A percentile compares a stretch with the other conserved stretches of the same genome.
phyloP scores from a whole-genome alignment of 2,113 vertebrate genomes.

The Chitala chitala region DNA sequence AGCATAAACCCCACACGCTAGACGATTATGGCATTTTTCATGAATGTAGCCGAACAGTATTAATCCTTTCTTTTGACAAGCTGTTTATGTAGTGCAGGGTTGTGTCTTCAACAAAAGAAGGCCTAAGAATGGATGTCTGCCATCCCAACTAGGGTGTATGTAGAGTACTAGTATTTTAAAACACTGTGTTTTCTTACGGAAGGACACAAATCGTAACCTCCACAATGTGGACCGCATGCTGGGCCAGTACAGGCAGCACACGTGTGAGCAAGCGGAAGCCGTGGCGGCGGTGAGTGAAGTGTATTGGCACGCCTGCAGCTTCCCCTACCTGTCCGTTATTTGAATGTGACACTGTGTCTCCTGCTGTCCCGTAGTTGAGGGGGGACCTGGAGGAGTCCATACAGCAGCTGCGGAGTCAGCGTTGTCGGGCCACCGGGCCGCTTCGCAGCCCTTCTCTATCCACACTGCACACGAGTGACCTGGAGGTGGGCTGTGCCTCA shows the following conservation, averaged over 20 bases:
- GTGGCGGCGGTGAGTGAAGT: slow-evolving; percentile 71
- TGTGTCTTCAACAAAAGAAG: too few relatives aligned
- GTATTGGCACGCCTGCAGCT: not conserved
- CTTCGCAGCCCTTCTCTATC: slow-evolving; percentile 74
- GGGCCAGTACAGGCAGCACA: slow-evolving; percentile 79
- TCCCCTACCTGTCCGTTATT: not conserved
- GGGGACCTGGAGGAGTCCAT: slow-evolving; percentile 84
- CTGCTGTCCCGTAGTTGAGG: slow-evolving; percentile 65
- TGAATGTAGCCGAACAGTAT: too few relatives aligned
- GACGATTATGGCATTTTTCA: too few relatives aligned
- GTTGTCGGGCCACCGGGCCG: slow-evolving; percentile 54
- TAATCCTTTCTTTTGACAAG: too few relatives aligned
- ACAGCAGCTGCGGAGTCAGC: slow-evolving; percentile 72
- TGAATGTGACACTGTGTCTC: not conserved
- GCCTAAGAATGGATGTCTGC: too few relatives aligned
- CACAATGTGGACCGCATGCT: slow-evolving; percentile 83
- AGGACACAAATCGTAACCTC: slow-evolving; percentile 87
- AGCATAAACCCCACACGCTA: too few relatives aligned
- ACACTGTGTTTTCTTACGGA: slow-evolving; percentile 13
- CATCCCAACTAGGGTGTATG: too few relatives aligned
- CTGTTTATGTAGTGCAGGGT: too few relatives aligned
- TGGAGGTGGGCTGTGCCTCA: slow-evolving; percentile 61
- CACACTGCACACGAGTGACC: slow-evolving; percentile 76
- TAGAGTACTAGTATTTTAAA: not conserved
- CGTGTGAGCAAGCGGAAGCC: slow-evolving; percentile 73